Percentiles rank a stretch among this genome's conserved stretches.
Conservation (phyloP, 2,797 vertebrate genomes). For the Argya squamiceps region DNA sequence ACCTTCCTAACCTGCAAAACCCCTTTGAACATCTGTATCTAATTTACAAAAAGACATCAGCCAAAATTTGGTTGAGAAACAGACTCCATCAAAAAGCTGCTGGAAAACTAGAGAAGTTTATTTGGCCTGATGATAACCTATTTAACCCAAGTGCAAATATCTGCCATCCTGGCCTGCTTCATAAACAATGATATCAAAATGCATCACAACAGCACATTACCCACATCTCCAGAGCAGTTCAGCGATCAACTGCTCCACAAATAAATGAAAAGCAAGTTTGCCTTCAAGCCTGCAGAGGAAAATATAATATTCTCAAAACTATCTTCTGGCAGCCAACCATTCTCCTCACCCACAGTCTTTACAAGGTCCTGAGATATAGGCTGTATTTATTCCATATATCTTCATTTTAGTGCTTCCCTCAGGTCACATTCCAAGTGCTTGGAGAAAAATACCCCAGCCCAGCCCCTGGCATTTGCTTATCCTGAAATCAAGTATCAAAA, state of each 20-base stretch:
- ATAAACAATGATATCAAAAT: not conserved
- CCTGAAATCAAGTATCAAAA: not conserved
- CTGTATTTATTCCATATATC: fast-evolving
- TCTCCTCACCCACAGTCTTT: not conserved
- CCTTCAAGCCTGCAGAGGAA: not conserved
- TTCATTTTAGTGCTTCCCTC: not conserved
- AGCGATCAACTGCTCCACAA: not conserved
- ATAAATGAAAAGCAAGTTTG: not conserved
- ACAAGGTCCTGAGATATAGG: not conserved
- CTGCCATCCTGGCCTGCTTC: not conserved
- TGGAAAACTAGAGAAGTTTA: not conserved
- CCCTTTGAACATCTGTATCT: not conserved
- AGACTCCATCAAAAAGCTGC: not conserved
- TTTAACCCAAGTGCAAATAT: not conserved
- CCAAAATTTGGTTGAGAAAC: not conserved
- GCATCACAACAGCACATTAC: not conserved
- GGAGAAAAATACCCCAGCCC: not conserved
- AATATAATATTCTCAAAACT: not conserved
- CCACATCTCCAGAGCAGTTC: not conserved
- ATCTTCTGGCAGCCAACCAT: not conserved
- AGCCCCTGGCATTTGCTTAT: not conserved
- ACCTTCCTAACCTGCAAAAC: not conserved
- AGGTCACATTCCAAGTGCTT: not conserved
- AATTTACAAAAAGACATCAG: not conserved
- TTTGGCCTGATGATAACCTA: not conserved